Conservation (phyloP, 2,797 vertebrate genomes). For the Melopsittacus undulatus region DNA sequence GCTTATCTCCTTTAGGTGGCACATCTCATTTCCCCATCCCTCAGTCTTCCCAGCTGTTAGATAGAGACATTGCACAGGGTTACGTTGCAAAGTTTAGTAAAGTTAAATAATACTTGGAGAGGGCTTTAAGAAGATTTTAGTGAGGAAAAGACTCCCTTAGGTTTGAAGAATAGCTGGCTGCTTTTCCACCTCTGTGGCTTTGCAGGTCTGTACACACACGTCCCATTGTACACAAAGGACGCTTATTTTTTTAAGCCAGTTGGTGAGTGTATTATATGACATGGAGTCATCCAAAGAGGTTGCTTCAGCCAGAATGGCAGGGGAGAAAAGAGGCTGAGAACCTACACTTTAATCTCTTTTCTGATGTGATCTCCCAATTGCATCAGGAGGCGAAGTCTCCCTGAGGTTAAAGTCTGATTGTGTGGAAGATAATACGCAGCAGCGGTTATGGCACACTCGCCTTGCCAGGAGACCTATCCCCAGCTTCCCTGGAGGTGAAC, state of each 20-base stretch:
- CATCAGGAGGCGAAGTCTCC: constrained; percentile 26
- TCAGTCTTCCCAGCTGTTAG: neutral
- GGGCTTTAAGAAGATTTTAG: constrained; percentile 23
- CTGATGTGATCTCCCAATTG: constrained; percentile 68
- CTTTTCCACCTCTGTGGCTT: neutral
- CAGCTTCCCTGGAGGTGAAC: constrained; percentile 19
- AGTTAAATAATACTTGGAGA: neutral
- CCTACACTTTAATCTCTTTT: constrained; percentile 60
- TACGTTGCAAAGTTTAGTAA: neutral
- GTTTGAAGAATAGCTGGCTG: constrained; percentile 51
- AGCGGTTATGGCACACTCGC: neutral
- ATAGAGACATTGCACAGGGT: neutral
- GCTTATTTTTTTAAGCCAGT: constrained; percentile 30
- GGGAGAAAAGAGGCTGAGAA: constrained; percentile 54
- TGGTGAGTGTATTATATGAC: constrained; percentile 16
- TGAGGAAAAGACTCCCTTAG: constrained; percentile 7
- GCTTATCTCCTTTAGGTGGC: accelerated
- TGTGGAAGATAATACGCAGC: constrained; percentile 5
- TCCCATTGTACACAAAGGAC: constrained; percentile 49
- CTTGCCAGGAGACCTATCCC: constrained; percentile 56
- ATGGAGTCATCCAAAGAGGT: constrained; percentile 25
- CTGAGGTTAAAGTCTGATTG: neutral
- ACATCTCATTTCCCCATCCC: neutral
- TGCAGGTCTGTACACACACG: constrained; percentile 47
- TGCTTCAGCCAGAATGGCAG: constrained; percentile 58